Evolutionary conservation across 92 coral and sea anemone species (phyloP).

Genomic region (Bergia sp.): DNA sequence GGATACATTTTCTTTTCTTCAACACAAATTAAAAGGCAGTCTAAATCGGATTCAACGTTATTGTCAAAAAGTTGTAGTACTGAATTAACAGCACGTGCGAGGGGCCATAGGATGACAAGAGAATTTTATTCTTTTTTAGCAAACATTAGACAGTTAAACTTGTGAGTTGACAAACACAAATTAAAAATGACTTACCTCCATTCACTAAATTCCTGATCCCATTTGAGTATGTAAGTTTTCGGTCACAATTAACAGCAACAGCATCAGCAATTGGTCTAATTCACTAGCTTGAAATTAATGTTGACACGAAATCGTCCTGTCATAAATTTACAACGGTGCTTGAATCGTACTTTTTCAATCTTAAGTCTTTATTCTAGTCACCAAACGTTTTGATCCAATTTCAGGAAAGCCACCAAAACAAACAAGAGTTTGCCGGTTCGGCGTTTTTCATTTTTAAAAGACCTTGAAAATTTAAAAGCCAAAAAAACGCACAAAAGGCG

Average conservation of each 20-base stretch:
- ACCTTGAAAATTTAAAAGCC: conserved; percentile 6
- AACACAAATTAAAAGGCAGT: conserved; percentile 10
- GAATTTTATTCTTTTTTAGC: background rate
- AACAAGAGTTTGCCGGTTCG: conserved; percentile 16
- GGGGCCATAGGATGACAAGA: background rate
- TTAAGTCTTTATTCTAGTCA: conserved; percentile 22
- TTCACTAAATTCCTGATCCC: conserved; percentile 17
- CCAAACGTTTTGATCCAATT: conserved; percentile 16
- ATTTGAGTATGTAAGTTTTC: conserved; percentile 5
- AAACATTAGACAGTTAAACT: background rate
- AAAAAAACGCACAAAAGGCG: background rate
- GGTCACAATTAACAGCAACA: conserved; percentile 17
- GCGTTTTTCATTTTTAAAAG: conserved; percentile 6
- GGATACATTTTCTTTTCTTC: background rate
- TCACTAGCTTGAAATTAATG: conserved; percentile 12
- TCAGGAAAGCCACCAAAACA: conserved; percentile 9
- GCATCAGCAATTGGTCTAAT: conserved; percentile 7
- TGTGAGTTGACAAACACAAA: conserved; percentile 11
- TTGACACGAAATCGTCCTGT: conserved; percentile 9
- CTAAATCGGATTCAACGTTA: background rate
- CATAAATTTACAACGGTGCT: conserved; percentile 25
- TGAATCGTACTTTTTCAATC: conserved; percentile 5
- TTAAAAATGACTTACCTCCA: background rate
- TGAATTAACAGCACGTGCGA: background rate
- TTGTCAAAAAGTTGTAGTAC: background rate